A percentile compares a stretch with the other conserved stretches of the same genome.
Conservation (phyloP, 2,797 vertebrate species). For the Cephalopachus bancanus region DNA sequence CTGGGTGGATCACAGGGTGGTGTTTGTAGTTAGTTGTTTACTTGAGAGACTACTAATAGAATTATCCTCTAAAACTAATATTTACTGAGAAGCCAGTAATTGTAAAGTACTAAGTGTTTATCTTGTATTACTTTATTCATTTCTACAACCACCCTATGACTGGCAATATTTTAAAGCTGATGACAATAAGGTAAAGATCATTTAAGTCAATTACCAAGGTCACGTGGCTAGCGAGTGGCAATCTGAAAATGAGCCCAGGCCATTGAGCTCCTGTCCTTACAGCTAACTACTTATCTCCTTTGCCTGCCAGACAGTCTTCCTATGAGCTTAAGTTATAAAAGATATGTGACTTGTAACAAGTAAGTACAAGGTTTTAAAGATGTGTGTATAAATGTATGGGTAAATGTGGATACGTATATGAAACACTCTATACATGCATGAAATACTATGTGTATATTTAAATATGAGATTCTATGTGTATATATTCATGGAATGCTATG, state of each 20-base stretch:
- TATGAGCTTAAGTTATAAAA: background rate
- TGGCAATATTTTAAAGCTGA: background rate
- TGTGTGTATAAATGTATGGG: background rate
- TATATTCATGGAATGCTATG: too few relatives aligned
- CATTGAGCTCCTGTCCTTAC: accelerated
- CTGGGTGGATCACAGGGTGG: too few relatives aligned
- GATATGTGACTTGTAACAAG: background rate
- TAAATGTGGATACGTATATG: too few relatives aligned
- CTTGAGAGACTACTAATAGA: background rate
- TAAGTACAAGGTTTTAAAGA: background rate
- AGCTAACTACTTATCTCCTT: too few relatives aligned
- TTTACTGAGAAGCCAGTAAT: accelerated
- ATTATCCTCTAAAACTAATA: background rate
- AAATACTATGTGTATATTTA: too few relatives aligned
- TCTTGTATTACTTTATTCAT: background rate
- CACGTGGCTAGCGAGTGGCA: background rate
- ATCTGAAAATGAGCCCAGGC: background rate
- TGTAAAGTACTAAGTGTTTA: accelerated
- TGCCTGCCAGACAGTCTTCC: too few relatives aligned
- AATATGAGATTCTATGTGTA: too few relatives aligned
- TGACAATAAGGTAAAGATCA: accelerated
- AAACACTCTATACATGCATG: background rate
- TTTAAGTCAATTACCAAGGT: background rate
- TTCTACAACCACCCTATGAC: background rate
- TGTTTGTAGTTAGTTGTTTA: background rate